Percentiles rank a stretch among this genome's conserved stretches.
These are phyloP conservation scores for Hippoglossus stenolepis DNA, from an alignment of 2,113 vertebrate species.

Conservation along the genomic window DNA sequence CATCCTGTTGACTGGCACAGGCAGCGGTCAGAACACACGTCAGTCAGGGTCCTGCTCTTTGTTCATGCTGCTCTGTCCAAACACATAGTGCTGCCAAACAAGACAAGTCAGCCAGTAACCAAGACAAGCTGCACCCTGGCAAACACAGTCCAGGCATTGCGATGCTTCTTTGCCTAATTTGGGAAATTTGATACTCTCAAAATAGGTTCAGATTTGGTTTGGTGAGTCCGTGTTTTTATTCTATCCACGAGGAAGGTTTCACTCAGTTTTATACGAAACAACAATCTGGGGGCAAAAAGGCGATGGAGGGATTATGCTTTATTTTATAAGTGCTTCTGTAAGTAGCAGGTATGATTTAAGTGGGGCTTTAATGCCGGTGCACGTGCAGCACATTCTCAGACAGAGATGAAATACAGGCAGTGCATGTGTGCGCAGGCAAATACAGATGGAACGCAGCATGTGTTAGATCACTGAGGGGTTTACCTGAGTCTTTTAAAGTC, in stretches of 20 bases:
- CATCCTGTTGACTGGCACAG: slow-evolving; percentile 42
- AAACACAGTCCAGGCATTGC: slow-evolving; percentile 10
- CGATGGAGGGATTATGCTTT: background rate
- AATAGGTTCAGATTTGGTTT: background rate
- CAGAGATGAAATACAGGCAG: slow-evolving; percentile 2
- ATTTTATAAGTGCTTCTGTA: background rate
- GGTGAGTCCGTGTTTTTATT: slow-evolving; percentile 11
- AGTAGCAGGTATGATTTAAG: slow-evolving; percentile 7
- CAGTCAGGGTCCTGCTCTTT: slow-evolving; percentile 27
- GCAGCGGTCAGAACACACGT: slow-evolving; percentile 30
- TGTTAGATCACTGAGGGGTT: background rate
- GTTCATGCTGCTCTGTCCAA: slow-evolving; percentile 23
- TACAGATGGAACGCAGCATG: slow-evolving; percentile 28
- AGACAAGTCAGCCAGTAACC: slow-evolving; percentile 5
- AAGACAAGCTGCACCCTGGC: slow-evolving; percentile 23
- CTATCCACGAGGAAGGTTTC: background rate
- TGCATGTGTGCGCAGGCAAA: background rate
- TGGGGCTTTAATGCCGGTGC: background rate
- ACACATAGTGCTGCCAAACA: slow-evolving; percentile 30
- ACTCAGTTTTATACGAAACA: slow-evolving; percentile 7
- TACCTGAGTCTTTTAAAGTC: background rate
- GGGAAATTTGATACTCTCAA: background rate
- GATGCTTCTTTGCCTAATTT: no score
- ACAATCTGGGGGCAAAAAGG: background rate
- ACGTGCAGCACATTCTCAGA: slow-evolving; percentile 12